A percentile compares a stretch with the other conserved stretches of the same genome.
phyloP scores from a whole-genome alignment of 1,140 invertebrate species.

The Rhagoletis pomonella region DNA sequence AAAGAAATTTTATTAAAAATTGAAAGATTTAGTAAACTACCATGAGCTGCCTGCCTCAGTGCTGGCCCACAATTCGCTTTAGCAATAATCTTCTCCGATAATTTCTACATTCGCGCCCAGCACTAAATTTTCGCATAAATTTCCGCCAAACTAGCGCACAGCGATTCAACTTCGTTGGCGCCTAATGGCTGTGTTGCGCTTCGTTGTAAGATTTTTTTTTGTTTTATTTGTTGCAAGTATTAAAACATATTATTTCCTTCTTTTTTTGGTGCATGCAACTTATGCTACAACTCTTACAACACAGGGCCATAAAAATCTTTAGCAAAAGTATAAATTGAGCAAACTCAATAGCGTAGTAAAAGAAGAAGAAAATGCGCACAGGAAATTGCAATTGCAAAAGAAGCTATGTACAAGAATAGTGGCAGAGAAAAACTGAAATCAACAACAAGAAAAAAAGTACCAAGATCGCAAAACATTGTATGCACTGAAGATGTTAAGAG shows the following conservation, averaged over 20 bases:
- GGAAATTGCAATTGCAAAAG: slow-evolving; percentile 29
- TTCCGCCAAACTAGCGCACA: background rate
- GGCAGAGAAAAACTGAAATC: background rate
- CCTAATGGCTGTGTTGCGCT: background rate
- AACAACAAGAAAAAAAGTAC: background rate
- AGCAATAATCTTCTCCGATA: no score
- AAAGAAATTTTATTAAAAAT: no score
- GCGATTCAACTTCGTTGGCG: background rate
- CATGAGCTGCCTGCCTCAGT: no score
- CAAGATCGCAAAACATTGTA: slow-evolving; percentile 6
- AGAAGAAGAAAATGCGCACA: background rate
- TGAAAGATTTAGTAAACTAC: no score
- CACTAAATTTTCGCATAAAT: slow-evolving; percentile 3
- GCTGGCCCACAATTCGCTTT: no score
- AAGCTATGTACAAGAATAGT: background rate
- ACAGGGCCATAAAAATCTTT: slow-evolving; percentile 17
- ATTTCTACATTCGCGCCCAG: background rate
- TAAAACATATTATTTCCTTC: background rate
- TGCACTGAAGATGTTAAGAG: background rate
- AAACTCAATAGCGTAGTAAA: background rate
- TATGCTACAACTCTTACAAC: background rate
- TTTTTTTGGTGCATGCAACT: background rate
- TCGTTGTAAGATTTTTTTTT: background rate
- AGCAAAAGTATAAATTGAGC: background rate
- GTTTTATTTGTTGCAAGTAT: background rate